Base-by-base conservation (phyloP, 1,140 invertebrate species). In the Tetramorium parvispinum region DNA sequence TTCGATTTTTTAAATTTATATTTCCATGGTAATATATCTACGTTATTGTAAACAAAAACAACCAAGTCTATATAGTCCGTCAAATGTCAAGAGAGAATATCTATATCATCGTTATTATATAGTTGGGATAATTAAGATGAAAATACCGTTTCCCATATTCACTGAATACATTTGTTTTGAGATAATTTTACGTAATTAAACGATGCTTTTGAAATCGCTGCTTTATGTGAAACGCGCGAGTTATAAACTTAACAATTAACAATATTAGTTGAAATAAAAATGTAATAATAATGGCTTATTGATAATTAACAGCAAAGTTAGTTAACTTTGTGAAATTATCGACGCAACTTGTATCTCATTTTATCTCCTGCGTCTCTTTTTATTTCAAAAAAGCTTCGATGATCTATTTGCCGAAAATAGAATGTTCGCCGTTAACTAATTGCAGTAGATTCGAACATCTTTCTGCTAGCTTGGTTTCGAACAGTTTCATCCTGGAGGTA, bases 401-500 rank as follows among this genome's bases (percentile, higher is more conserved):
- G 10, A 53, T 61, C 5, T 77, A 46, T 76, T 77, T 77, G 24
- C 27, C 53, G 32, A 27, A 2, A 18, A 21, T 11, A n/a, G 11
- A 59, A 16, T 46, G 21, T 32, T 76, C 16, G 71, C 18, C 27
- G 18, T 71, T n/a, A 46, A 16, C 3, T 21, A 55, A 70, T 43
- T 57, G 43, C 16, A 43, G 1, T 46, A 10, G 11, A 40, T 68
- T 68, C n/a, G 43, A 11, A n/a, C 53, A 53, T 24, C 46, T 32
- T 79, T 66, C 13, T 66, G 32, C 32, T 71, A 27, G 21, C 65
- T 81, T 16, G 10, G 49, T 55, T 71, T 81, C 16, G 21, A 70
- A 81, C 43, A 81, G 37, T 55, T 81, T 81, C 21, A 55, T 81
- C 8, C 13, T 27, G 16, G 49, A 68, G 49, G 24, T 70, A 81